Conservation (phyloP, 2,888 invertebrate species). For the Mechanitis mazaeus region DNA sequence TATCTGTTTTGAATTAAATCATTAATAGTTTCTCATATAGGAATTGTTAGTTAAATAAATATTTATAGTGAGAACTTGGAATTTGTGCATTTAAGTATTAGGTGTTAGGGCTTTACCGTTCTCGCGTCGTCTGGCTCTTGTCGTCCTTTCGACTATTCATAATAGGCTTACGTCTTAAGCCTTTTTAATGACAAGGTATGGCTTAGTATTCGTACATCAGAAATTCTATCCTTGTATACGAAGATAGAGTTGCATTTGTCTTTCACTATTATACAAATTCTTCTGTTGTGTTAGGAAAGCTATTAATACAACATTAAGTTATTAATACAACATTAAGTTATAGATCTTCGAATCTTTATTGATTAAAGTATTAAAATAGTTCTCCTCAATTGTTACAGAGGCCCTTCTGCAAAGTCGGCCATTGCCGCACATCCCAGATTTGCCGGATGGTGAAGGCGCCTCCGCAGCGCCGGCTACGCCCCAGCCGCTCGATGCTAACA, state of each 20-base stretch:
- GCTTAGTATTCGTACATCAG: constrained; percentile 17
- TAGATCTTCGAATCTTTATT: not conserved
- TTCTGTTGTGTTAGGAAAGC: not conserved
- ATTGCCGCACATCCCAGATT: constrained; percentile 93
- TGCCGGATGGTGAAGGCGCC: constrained; percentile 81
- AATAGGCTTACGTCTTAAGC: constrained; percentile 24
- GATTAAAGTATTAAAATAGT: constrained; percentile 8
- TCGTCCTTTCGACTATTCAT: constrained; percentile 15
- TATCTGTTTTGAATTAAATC: no score
- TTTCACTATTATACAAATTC: not conserved
- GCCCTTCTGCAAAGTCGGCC: constrained; percentile 95
- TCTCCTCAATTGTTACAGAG: constrained; percentile 79
- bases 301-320: not conserved
- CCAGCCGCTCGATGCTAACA: constrained; percentile 69
- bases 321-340: not conserved
- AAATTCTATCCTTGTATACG: constrained; percentile 1
- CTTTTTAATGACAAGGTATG: constrained; percentile 20
- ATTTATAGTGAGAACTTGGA: no score
- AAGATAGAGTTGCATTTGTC: not conserved
- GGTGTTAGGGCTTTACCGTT: not conserved
- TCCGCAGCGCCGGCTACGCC: constrained; percentile 52
- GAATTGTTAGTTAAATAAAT: no score
- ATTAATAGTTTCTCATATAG: no score
- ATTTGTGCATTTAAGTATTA: not conserved
- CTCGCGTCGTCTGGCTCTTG: constrained; percentile 10